These are phyloP conservation scores for Drosophila ogumai DNA, from an alignment of 1,140 invertebrate genomes.

Conservation along the genomic window DNA sequence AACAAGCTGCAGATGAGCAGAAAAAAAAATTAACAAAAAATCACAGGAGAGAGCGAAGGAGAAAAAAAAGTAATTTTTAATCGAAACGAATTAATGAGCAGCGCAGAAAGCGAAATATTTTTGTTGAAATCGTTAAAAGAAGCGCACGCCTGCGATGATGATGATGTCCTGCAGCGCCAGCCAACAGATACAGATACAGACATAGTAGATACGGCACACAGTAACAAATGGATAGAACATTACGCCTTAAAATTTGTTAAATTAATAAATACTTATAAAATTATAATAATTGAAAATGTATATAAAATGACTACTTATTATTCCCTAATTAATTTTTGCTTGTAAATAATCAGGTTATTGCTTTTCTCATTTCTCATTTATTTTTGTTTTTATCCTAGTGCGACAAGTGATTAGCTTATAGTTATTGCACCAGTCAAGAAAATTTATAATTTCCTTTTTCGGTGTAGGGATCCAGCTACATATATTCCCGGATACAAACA, in stretches of 20 bases:
- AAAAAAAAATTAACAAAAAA: conserved; percentile 45
- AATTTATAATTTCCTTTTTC: background rate
- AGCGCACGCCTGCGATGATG: conserved; percentile 75
- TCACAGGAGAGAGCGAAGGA: conserved; percentile 6
- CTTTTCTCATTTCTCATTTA: too few relatives aligned
- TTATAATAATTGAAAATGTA: too few relatives aligned
- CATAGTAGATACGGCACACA: conserved; percentile 13
- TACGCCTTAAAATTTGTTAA: rapidly evolving
- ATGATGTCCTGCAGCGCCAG: conserved; percentile 74
- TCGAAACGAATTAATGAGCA: conserved; percentile 81
- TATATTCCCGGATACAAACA: background rate
- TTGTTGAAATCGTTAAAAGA: conserved; percentile 81
- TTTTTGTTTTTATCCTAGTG: too few relatives aligned
- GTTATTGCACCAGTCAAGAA: too few relatives aligned
- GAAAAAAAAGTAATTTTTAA: conserved; percentile 71
- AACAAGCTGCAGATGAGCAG: conserved; percentile 73
- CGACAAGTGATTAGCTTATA: too few relatives aligned
- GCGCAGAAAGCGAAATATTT: conserved; percentile 70
- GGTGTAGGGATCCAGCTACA: conserved; percentile 17
- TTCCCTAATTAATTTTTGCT: too few relatives aligned
- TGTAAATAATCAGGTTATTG: rapidly evolving
- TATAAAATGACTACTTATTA: too few relatives aligned
- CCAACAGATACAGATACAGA: conserved; percentile 37
- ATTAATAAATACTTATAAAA: background rate
- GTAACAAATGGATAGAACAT: background rate